These are phyloP conservation scores for Maniola hyperantus DNA, from an alignment of 2,888 invertebrate species.

Conservation along the genomic window DNA sequence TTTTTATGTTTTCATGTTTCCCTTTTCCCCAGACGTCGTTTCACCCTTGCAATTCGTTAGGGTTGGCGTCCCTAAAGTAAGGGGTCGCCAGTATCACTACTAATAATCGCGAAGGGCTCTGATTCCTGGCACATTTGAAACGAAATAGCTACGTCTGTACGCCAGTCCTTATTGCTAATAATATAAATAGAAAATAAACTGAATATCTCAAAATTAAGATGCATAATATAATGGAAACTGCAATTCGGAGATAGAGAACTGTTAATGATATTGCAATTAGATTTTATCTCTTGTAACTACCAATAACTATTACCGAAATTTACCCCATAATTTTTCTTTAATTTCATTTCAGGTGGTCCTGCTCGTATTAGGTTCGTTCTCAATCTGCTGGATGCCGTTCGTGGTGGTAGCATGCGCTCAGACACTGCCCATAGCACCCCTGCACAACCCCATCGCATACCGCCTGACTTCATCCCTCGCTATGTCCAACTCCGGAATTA, in stretches of 20 bases:
- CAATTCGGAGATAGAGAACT: too few relatives aligned
- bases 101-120: not conserved
- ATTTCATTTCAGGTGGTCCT: conserved; percentile 86
- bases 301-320: not conserved
- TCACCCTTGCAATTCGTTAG: conserved; percentile 8
- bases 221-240: too few relatives aligned
- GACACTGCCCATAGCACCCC: conserved; percentile 77
- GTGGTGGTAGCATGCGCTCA: conserved; percentile 86
- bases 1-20: not conserved
- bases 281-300: too few relatives aligned
- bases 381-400: conserved; percentile 92
- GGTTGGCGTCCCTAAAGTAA: not conserved
- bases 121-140: not conserved
- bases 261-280: too few relatives aligned
- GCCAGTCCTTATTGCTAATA: not conserved
- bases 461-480: conserved; percentile 87
- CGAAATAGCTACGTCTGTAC: not conserved
- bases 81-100: conserved; percentile 2
- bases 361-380: conserved; percentile 89
- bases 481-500: conserved; percentile 90
- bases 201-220: not conserved
- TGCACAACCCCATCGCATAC: conserved; percentile 82
- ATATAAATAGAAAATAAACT: not conserved
- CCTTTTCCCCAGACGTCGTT: not conserved
- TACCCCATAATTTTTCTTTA: not conserved